Evolutionary conservation across 2,113 vertebrate species (phyloP).

Genomic region (Perca schrenkii): DNA sequence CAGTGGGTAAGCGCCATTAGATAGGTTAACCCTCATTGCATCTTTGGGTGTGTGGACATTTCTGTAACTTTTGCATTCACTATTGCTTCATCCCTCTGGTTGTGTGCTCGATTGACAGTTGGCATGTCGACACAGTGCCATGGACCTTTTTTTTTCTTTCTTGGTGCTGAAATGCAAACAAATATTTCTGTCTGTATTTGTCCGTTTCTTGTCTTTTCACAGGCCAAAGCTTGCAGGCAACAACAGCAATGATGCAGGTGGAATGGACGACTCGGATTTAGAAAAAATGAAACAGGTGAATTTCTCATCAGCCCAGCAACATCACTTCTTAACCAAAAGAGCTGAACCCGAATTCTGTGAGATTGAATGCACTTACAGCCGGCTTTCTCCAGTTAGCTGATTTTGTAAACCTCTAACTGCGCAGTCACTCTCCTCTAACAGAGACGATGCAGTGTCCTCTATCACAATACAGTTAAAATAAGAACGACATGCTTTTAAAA

Average conservation of each 20-base stretch:
- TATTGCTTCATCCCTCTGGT: conserved; percentile 21
- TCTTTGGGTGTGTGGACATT: conserved; percentile 20
- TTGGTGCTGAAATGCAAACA: not conserved
- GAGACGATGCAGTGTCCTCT: not conserved
- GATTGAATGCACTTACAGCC: conserved; percentile 5
- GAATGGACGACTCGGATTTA: conserved; percentile 87
- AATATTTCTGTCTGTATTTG: conserved; percentile 8
- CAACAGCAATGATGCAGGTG: conserved; percentile 78
- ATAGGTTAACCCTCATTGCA: not conserved
- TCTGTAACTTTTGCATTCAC: conserved; percentile 14
- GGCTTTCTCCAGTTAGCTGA: not conserved
- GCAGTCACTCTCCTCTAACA: not conserved
- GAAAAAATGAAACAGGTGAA: conserved; percentile 92
- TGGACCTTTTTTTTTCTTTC: conserved; percentile 11
- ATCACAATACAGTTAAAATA: not conserved
- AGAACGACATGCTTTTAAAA: not conserved
- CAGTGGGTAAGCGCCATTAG: not conserved
- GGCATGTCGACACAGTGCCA: conserved; percentile 11
- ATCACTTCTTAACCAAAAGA: not conserved
- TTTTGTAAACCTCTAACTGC: not conserved
- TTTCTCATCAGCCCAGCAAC: not conserved
- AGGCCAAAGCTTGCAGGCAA: conserved; percentile 85
- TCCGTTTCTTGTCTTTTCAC: conserved; percentile 36
- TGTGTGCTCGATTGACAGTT: conserved; percentile 8
- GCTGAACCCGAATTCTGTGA: not conserved